Evolutionary conservation across 2,113 vertebrate species (phyloP).

Genomic region (Chiloscyllium plagiosum): DNA sequence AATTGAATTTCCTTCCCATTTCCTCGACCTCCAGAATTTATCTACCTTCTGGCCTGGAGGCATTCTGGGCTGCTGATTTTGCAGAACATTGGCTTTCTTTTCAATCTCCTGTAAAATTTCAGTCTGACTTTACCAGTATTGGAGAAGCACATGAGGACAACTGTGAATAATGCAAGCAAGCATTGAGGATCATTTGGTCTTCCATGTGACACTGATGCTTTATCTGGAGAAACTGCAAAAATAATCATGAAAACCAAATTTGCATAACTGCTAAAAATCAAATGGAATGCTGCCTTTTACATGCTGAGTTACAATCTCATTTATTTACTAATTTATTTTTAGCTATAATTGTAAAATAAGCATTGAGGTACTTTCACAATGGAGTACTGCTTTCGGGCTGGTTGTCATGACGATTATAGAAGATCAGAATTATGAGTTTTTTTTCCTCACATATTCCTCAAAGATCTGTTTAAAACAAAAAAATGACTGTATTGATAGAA

Average conservation of each 20-base stretch:
- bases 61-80: background rate
- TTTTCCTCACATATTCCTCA: background rate
- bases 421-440: background rate
- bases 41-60: background rate
- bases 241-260: background rate
- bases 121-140: background rate
- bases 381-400: background rate
- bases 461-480: slow-evolving; percentile 19
- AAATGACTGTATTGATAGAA: background rate
- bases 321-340: background rate
- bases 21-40: background rate
- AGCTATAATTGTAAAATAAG: background rate
- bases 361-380: background rate
- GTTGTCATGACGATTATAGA: slow-evolving; percentile 3
- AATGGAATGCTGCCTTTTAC: background rate
- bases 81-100: background rate
- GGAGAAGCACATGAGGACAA: background rate
- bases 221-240: background rate
- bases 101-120: background rate
- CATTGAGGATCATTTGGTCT: no score
- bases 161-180: background rate
- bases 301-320: background rate
- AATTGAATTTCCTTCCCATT: background rate
- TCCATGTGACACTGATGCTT: background rate
- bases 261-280: background rate